phyloP scores from a whole-genome alignment of 2,113 vertebrate genomes.

The Barbus barbus region DNA sequence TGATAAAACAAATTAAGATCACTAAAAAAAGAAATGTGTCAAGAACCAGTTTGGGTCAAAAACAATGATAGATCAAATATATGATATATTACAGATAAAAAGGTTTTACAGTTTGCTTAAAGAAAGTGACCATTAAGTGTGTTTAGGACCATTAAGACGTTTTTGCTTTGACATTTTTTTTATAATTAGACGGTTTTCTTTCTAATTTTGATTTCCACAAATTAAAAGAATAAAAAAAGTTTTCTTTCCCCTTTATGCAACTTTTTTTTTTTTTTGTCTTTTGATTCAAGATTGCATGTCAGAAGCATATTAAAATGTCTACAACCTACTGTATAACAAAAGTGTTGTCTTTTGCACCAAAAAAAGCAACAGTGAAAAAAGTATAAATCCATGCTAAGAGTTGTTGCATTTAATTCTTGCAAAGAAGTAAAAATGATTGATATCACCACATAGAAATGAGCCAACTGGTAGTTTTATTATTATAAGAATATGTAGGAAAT shows the following conservation, averaged over 20 bases:
- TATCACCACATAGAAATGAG: neutral
- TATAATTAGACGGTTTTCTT: neutral
- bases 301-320: neutral
- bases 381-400: neutral
- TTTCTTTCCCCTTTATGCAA: neutral
- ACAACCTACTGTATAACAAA: neutral
- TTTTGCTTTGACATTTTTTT: neutral
- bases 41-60: no score
- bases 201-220: neutral
- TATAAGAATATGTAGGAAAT: constrained; percentile 70
- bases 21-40: no score
- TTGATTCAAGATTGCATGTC: neutral
- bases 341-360: neutral
- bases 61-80: no score
- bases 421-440: neutral
- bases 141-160: neutral
- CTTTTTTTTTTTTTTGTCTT: no score
- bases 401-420: neutral
- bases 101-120: neutral
- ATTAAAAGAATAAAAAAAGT: neutral
- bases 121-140: neutral
- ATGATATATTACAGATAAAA: neutral
- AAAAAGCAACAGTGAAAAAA: neutral
- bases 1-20: no score
- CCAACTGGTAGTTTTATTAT: constrained; percentile 65